phyloP scores from a whole-genome alignment of 2,888 invertebrate species.

The Synergus laeviventris region DNA sequence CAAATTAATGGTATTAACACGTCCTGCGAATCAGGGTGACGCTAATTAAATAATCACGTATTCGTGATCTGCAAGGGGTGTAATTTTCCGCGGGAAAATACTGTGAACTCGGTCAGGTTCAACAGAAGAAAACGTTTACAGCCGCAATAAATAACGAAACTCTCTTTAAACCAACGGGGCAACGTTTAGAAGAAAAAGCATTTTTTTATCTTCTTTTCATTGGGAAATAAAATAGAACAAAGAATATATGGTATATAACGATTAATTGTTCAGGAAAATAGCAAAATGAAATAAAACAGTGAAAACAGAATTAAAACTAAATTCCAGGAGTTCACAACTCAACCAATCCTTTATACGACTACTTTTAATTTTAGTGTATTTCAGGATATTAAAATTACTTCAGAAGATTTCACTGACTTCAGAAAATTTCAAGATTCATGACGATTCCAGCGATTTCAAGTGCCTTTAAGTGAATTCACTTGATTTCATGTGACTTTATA shows the following conservation, averaged over 20 bases:
- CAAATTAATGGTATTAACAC: slow-evolving; percentile 34
- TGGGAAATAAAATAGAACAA: neutral
- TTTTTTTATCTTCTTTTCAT: neutral
- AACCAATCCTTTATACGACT: too few species aligned
- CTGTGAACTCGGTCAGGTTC: neutral
- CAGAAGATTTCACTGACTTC: too few species aligned
- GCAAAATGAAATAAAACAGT: too few species aligned
- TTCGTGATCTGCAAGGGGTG: slow-evolving; percentile 23
- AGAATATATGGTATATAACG: neutral
- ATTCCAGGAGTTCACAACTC: too few species aligned
- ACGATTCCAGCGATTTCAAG: too few species aligned
- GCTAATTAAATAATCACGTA: slow-evolving; percentile 32
- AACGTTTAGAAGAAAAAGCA: neutral
- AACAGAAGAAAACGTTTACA: neutral
- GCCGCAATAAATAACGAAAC: neutral
- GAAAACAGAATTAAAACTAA: too few species aligned
- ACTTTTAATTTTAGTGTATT: too few species aligned
- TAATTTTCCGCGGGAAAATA: slow-evolving; percentile 5
- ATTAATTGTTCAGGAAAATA: too few species aligned
- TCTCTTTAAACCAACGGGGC: neutral
- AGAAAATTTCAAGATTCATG: too few species aligned
- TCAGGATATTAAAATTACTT: too few species aligned
- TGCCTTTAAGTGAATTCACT: too few species aligned
- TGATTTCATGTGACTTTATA: too few species aligned
- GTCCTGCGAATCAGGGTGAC: neutral